A percentile compares a stretch with the other conserved stretches of the same genome.
Conservation (phyloP, 2,888 invertebrate species). For the Teleogryllus oceanicus region DNA sequence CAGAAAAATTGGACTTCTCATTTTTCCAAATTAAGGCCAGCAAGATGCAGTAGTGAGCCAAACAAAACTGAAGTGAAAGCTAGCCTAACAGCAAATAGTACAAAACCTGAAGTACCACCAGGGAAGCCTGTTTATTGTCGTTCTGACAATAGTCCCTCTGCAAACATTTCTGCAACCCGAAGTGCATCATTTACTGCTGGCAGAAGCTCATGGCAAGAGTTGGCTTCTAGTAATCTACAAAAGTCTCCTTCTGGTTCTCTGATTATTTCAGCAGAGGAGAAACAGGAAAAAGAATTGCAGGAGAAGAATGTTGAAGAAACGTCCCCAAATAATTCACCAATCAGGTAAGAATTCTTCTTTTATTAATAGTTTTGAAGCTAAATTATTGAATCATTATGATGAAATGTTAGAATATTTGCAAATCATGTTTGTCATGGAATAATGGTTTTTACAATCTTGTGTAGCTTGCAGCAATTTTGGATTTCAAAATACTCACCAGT, state of each 20-base stretch:
- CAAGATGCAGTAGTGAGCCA: constrained; percentile 22
- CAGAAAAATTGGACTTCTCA: constrained; percentile 91
- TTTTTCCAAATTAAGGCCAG: constrained; percentile 73
- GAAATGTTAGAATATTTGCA: too few species aligned
- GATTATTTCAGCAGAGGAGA: background rate
- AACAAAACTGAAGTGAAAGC: background rate
- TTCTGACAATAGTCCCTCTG: background rate
- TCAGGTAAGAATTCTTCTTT: too few species aligned
- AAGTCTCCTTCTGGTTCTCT: background rate
- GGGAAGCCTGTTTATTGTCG: background rate
- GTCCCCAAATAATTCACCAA: too few species aligned
- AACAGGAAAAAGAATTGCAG: background rate
- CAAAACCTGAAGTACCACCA: background rate
- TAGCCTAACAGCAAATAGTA: background rate
- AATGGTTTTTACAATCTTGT: too few species aligned
- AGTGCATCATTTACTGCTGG: background rate
- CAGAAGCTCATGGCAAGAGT: background rate
- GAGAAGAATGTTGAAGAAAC: background rate
- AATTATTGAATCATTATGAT: too few species aligned
- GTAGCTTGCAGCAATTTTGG: too few species aligned
- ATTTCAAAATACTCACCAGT: too few species aligned
- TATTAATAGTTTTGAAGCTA: too few species aligned
- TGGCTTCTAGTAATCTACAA: background rate
- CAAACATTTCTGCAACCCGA: background rate
- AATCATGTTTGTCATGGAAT: too few species aligned